A percentile compares a stretch with the other conserved stretches of the same genome.
phyloP scores from a whole-genome alignment of 1,140 invertebrate genomes.

The Trichonephila clavata region DNA sequence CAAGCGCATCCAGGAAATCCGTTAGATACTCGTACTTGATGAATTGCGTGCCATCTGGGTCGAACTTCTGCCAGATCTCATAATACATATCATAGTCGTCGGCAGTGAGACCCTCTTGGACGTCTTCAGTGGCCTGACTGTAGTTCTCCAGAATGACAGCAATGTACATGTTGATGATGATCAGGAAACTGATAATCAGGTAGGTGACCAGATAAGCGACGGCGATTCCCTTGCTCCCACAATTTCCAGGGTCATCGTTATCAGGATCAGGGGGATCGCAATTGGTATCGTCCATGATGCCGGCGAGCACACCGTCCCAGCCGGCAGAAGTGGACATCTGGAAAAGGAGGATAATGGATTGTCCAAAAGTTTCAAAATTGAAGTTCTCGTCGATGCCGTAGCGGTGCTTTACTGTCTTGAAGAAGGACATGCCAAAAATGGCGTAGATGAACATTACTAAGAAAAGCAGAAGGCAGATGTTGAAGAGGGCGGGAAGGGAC shows the following conservation, averaged over 20 bases:
- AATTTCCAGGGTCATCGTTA: constrained; percentile 90
- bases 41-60: constrained; percentile 98
- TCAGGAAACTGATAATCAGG: constrained; percentile 98
- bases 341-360: constrained; percentile 98
- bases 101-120: constrained; percentile 98
- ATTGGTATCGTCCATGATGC: constrained; percentile 96
- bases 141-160: constrained; percentile 99
- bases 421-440: constrained; percentile 99
- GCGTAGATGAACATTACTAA: constrained; percentile 99
- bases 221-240: constrained; percentile 94
- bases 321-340: constrained; percentile 99
- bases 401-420: constrained; percentile 96
- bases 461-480: constrained; percentile 98
- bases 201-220: constrained; percentile 97
- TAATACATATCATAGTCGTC: constrained; percentile 99
- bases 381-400: constrained; percentile 97
- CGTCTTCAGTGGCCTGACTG: constrained; percentile 98
- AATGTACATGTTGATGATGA: constrained; percentile 99
- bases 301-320: constrained; percentile 97
- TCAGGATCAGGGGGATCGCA: constrained; percentile 89
- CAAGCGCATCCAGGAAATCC: constrained; percentile 96
- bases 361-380: constrained; percentile 99
- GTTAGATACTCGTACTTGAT: constrained; percentile 95
- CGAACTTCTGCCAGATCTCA: constrained; percentile 99
- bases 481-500: constrained; percentile 98